phyloP scores from a whole-genome alignment of 1,140 invertebrate species.

The Lerema accius region DNA sequence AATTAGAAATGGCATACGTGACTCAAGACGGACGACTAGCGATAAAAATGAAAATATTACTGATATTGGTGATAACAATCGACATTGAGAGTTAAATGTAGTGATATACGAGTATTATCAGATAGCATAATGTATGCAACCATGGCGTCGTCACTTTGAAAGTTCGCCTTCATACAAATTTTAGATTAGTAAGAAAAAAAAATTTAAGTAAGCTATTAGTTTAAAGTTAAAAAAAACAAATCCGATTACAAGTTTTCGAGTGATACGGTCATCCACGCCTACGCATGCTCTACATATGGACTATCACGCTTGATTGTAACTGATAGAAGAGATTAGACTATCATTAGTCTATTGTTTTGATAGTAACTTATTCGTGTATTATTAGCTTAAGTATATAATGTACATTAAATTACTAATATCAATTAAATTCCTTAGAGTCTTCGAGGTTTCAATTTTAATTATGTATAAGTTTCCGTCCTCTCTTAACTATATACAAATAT shows the following conservation, averaged over 20 bases:
- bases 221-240: background rate
- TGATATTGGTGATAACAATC: conserved; percentile 64
- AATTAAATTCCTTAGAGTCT: too few species aligned
- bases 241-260: background rate
- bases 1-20: conserved; percentile 69
- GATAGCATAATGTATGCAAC: conserved; percentile 50
- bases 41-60: conserved; percentile 68
- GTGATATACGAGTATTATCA: conserved; percentile 53
- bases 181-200: too few species aligned
- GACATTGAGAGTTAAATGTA: conserved; percentile 56
- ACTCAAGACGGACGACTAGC: conserved; percentile 68
- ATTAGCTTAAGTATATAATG: background rate
- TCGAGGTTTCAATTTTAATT: too few species aligned
- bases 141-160: conserved; percentile 67
- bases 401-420: too few species aligned
- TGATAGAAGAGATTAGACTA: background rate
- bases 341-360: background rate
- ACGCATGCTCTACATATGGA: background rate
- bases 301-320: background rate
- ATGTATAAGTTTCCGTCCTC: too few species aligned
- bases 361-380: background rate
- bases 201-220: too few species aligned
- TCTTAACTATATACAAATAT: too few species aligned
- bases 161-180: too few species aligned
- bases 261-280: background rate